A percentile compares a stretch with the other conserved stretches of the same genome.
Evolutionary conservation across 2,113 vertebrate genomes (phyloP).

Genomic region (Okapia johnstoni): DNA sequence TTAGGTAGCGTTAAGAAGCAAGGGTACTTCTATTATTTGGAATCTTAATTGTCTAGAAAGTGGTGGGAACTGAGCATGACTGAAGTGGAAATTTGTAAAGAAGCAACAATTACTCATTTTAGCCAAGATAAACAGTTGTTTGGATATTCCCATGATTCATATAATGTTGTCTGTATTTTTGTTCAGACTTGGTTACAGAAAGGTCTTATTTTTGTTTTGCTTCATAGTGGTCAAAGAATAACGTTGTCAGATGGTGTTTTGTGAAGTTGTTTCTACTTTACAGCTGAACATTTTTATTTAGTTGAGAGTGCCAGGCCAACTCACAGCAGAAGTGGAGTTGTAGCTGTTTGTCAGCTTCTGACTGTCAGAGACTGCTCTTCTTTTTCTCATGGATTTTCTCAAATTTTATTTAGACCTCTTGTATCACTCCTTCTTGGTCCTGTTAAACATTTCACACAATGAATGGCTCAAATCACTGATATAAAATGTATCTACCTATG

Average conservation of each 20-base stretch:
- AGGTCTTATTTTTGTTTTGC: not conserved
- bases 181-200: not conserved
- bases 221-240: not conserved
- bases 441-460: not conserved
- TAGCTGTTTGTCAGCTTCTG: not conserved
- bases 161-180: not conserved
- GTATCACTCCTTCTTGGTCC: not conserved
- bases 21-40: not conserved
- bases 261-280: not conserved
- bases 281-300: not conserved
- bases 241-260: not conserved
- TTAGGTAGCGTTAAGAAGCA: not conserved
- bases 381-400: not conserved
- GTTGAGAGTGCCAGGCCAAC: not conserved
- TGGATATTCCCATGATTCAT: not conserved
- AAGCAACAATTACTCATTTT: not conserved
- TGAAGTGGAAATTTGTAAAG: not conserved
- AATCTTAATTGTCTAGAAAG: not conserved
- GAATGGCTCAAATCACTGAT: not conserved
- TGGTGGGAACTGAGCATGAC: not conserved
- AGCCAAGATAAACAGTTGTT: not conserved
- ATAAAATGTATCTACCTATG: not conserved
- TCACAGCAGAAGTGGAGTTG: not conserved
- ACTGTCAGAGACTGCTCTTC: not conserved
- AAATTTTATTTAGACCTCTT: not conserved